Evolutionary conservation across 1,140 invertebrate species (phyloP).

Genomic region (Drosophila eugracilis): DNA sequence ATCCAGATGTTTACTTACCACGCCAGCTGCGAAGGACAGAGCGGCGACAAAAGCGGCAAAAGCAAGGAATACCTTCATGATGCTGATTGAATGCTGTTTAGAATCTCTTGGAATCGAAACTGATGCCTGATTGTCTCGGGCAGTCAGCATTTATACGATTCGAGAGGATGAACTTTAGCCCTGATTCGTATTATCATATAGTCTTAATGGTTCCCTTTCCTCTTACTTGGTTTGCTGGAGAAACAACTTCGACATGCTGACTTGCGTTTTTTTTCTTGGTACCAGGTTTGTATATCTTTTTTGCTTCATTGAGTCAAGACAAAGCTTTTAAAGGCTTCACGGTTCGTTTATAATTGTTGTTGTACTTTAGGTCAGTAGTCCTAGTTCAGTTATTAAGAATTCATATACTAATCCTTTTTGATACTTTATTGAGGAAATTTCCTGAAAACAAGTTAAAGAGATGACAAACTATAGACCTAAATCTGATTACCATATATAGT

Average conservation of each 20-base stretch:
- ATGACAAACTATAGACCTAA: too few relatives aligned
- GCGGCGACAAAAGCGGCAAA: conserved; percentile 32
- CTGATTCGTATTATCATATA: neutral
- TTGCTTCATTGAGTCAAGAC: conserved; percentile 3
- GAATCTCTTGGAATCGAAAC: conserved; percentile 11
- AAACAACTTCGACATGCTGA: conserved; percentile 11
- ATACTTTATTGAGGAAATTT: too few relatives aligned
- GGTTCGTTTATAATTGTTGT: too few relatives aligned
- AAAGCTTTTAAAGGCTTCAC: neutral
- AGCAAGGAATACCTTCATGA: conserved; percentile 49
- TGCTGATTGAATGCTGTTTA: conserved; percentile 2
- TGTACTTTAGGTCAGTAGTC: too few relatives aligned
- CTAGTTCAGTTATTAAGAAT: too few relatives aligned
- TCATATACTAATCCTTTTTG: too few relatives aligned
- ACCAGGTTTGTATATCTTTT: neutral
- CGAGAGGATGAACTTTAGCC: neutral
- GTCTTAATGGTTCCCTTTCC: conserved; percentile 5
- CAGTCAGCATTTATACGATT: conserved; percentile 26
- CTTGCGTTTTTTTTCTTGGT: conserved; percentile 7
- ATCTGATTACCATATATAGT: too few relatives aligned
- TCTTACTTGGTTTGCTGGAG: neutral
- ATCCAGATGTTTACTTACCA: conserved; percentile 31
- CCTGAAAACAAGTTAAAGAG: too few relatives aligned
- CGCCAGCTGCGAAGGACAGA: conserved; percentile 15
- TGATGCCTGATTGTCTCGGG: neutral